These are phyloP conservation scores for Cebus imitator DNA, from an alignment of 2,113 vertebrate genomes.

Conservation along the genomic window DNA sequence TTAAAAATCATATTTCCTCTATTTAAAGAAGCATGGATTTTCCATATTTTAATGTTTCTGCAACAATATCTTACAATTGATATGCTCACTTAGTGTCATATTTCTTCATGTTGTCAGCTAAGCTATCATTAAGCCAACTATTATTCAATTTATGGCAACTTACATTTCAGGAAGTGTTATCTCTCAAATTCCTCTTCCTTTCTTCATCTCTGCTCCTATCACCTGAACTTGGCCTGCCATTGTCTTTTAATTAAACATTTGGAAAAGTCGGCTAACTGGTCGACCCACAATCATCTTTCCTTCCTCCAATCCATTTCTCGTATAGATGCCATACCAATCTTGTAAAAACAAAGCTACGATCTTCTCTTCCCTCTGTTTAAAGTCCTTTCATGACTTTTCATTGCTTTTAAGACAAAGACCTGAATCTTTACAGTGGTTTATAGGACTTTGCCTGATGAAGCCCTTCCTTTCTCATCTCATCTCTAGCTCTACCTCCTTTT, in stretches of 20 bases:
- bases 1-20: background rate
- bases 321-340: background rate
- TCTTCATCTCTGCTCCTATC: background rate
- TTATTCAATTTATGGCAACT: background rate
- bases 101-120: background rate
- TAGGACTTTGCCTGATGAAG: background rate
- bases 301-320: background rate
- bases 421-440: background rate
- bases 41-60: conserved; percentile 26
- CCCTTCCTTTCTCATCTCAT: background rate
- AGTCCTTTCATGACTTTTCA: background rate
- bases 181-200: background rate
- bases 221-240: background rate
- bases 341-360: background rate
- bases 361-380: background rate
- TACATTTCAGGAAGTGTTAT: background rate
- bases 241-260: background rate
- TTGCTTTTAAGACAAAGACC: background rate
- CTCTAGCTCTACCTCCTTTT: background rate
- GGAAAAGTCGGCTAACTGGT: background rate
- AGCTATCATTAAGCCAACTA: background rate
- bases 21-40: background rate
- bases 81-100: background rate
- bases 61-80: background rate
- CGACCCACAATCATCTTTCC: background rate